phyloP scores from a whole-genome alignment of 2,113 vertebrate species.

The Bufo gargarizans region DNA sequence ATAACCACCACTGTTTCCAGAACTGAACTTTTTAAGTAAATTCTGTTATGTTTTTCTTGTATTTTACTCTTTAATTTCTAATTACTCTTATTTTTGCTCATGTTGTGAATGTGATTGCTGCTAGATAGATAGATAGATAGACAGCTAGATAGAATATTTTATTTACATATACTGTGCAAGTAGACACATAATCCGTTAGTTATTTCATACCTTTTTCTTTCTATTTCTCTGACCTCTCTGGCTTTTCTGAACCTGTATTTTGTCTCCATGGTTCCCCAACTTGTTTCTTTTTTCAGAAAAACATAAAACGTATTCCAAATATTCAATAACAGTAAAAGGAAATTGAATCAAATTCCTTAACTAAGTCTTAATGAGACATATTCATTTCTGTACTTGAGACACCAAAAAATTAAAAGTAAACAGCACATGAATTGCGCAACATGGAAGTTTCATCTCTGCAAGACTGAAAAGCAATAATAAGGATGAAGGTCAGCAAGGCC shows the following conservation, averaged over 20 bases:
- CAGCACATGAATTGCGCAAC: neutral
- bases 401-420: constrained; percentile 8
- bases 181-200: neutral
- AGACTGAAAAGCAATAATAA: neutral
- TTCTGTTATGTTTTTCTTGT: too few species aligned
- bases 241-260: neutral
- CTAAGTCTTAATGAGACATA: neutral
- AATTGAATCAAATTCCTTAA: constrained; percentile 6
- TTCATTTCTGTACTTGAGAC: neutral
- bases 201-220: neutral
- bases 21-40: too few species aligned
- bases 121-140: too few species aligned
- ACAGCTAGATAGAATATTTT: too few species aligned
- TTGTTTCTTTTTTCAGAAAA: neutral
- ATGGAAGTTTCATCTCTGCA: neutral
- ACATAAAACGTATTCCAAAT: constrained; percentile 8
- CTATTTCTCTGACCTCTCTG: neutral
- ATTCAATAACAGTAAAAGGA: constrained; percentile 30
- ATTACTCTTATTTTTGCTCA: too few species aligned
- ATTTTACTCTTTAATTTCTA: too few species aligned
- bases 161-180: too few species aligned
- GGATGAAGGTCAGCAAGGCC: neutral
- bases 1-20: too few species aligned
- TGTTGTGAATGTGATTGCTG: too few species aligned
- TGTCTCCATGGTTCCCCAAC: neutral